Percentiles rank a stretch among this genome's conserved stretches.
Conservation (phyloP, 2,888 invertebrate genomes). For the Cordilura impudica region DNA sequence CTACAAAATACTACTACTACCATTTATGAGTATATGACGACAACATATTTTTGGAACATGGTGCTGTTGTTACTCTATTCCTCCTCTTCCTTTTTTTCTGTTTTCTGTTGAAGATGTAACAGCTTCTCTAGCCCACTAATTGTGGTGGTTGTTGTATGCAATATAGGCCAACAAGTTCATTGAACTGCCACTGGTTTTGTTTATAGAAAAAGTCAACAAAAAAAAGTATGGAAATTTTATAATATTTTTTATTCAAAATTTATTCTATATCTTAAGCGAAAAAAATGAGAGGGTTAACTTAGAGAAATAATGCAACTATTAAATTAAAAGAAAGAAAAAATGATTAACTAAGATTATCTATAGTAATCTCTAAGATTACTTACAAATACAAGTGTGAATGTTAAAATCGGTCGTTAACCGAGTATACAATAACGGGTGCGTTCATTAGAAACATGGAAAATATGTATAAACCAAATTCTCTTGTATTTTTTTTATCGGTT, state of each 20-base stretch:
- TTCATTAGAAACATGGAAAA: too few relatives aligned
- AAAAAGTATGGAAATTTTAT: slow-evolving; percentile 22
- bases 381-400: too few relatives aligned
- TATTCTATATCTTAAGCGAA: too few relatives aligned
- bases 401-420: too few relatives aligned
- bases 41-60: slow-evolving; percentile 11
- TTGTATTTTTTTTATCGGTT: too few relatives aligned
- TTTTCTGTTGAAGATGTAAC: slow-evolving; percentile 27
- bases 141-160: slow-evolving; percentile 58
- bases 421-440: too few relatives aligned
- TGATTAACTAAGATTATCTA: too few relatives aligned
- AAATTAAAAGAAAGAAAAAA: too few relatives aligned
- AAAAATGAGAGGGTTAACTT: too few relatives aligned
- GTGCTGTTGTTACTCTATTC: slow-evolving; percentile 41
- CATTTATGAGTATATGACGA: background rate
- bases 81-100: slow-evolving; percentile 25
- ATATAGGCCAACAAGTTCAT: slow-evolving; percentile 75
- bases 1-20: slow-evolving; percentile 6
- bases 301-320: too few relatives aligned
- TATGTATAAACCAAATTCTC: too few relatives aligned
- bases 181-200: slow-evolving; percentile 67
- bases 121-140: slow-evolving; percentile 13
- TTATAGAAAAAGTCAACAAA: slow-evolving; percentile 11
- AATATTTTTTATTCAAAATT: background rate
- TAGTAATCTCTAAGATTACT: too few relatives aligned